Conservation (phyloP, 2,113 vertebrate species). For the Salvelinus fontinalis region DNA sequence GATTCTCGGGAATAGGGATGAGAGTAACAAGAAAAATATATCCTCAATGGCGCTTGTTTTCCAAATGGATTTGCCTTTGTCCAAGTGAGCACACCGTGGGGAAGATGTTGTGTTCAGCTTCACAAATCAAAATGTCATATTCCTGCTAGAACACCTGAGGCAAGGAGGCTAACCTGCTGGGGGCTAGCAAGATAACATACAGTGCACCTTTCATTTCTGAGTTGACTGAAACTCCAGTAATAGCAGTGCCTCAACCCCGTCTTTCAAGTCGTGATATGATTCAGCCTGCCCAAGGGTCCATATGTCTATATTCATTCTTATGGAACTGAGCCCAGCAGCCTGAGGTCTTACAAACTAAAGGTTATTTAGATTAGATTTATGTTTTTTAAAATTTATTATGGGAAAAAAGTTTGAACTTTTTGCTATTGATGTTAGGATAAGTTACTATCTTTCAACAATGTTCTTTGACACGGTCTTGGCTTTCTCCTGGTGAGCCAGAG, state of each 20-base stretch:
- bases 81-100: not conserved
- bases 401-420: not conserved
- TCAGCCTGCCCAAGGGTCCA: not conserved
- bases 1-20: not conserved
- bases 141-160: constrained; percentile 12
- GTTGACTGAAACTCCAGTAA: not conserved
- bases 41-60: not conserved
- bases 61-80: not conserved
- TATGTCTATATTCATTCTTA: not conserved
- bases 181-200: not conserved
- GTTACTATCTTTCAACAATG: too few relatives aligned
- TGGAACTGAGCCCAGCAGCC: not conserved
- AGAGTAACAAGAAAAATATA: not conserved
- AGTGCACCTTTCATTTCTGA: not conserved
- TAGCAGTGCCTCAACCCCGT: not conserved
- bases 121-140: not conserved
- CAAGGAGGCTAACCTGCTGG: not conserved
- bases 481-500: not conserved
- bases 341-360: not conserved
- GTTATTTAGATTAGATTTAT: not conserved
- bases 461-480: too few relatives aligned
- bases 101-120: not conserved
- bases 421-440: too few relatives aligned
- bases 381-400: not conserved
- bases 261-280: not conserved